phyloP scores from a whole-genome alignment of 2,113 vertebrate species.

The Gymnogyps californianus region DNA sequence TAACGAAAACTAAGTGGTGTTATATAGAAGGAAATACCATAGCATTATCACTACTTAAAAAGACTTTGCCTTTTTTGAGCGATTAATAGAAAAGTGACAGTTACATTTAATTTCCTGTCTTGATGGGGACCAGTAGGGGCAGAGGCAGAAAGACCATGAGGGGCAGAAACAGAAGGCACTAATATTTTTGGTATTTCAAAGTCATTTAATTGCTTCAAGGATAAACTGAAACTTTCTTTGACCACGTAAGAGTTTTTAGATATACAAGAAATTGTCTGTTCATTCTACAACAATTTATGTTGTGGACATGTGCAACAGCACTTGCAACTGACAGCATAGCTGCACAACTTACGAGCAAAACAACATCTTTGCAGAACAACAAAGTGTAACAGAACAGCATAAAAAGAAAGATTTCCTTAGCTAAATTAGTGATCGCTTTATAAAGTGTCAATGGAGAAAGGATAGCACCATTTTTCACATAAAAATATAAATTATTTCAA shows the following conservation, averaged over 20 bases:
- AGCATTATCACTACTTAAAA: background rate
- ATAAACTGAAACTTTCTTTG: background rate
- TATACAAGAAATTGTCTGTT: background rate
- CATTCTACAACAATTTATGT: background rate
- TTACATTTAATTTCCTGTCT: background rate
- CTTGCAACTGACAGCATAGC: background rate
- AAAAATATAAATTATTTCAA: background rate
- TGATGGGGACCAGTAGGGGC: background rate
- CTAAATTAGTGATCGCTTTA: background rate
- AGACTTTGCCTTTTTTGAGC: background rate
- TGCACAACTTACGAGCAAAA: background rate
- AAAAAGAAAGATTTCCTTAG: background rate
- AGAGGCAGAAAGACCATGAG: background rate
- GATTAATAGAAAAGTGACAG: background rate
- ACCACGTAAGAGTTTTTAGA: background rate
- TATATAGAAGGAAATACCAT: background rate
- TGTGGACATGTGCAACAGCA: background rate
- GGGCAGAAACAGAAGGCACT: background rate
- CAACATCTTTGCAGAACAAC: background rate
- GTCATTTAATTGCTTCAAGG: background rate
- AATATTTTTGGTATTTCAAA: background rate
- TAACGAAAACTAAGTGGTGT: background rate
- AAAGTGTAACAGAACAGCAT: background rate
- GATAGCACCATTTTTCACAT: background rate
- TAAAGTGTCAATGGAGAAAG: background rate